Base-by-base conservation (phyloP, 2,797 vertebrate genomes). In the Alexandromys oeconomus region DNA sequence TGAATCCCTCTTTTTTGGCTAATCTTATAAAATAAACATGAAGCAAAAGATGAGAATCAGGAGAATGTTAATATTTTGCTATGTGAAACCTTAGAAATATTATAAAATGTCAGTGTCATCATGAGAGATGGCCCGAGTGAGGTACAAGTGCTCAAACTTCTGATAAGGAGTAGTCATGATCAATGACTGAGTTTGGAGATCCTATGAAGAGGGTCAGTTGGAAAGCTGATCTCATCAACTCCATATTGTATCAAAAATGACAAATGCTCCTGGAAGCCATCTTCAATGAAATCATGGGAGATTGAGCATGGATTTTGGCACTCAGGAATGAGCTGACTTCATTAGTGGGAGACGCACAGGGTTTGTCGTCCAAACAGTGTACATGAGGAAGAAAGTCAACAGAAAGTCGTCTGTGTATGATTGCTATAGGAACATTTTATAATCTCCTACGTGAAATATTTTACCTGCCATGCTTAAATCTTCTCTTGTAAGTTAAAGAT, bases 161-260 rank as follows among this genome's bases (percentile, higher is more conserved):
- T 84, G 17, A 59, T 87, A 94, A 74, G 57, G 82, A 87, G 81
- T 27, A 67, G 13, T 82, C 67, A 69, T 59, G 71, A 25, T n/a
- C 37, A 78, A 90, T 78, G 92, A 84, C 79, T 65, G 46, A 46
- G 29, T 78, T 92, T 88, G 78, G 67, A 94, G 69, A 95, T 34
- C 92, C 61, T 48, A 54, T 80, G 51, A 80, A 89, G 59, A 96
- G 92, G 46, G 46, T 81, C 65, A 84, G 34, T 14, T 67, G 59
- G 71, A 94, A 95, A 76, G 73, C 91, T 15, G 71, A 92, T 59
- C 14, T 91, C 96, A 92, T 97, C 92, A 81, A 77, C 14, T 74
- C 37, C 65, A 0, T 46, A 40, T 76, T 82, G 1, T 92, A 89
- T 96, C 51, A 82, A 59, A 71, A 94, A 94, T 87, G 78, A 65